Evolutionary conservation across 2,888 invertebrate genomes (phyloP).

Genomic region (Micropterix aruncella): DNA sequence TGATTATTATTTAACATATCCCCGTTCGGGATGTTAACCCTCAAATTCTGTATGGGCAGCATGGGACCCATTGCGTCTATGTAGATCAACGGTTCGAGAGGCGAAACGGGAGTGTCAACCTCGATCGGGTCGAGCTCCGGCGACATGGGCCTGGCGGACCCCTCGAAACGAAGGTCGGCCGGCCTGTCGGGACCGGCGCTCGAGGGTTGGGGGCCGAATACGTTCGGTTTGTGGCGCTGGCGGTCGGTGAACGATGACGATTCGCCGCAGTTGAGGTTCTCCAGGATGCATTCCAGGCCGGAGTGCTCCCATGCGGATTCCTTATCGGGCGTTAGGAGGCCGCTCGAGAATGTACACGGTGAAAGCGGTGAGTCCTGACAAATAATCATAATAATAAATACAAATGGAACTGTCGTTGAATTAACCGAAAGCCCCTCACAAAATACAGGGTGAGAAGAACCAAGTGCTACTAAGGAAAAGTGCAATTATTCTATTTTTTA

Average conservation of each 20-base stretch:
- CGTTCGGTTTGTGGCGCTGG: not conserved
- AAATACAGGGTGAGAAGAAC: no score
- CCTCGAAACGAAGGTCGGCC: constrained; percentile 6
- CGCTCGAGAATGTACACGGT: constrained; percentile 8
- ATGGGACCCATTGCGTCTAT: not conserved
- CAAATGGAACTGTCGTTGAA: no score
- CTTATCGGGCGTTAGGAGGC: constrained; percentile 23
- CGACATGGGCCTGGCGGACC: constrained; percentile 5
- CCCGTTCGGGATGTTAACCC: constrained; percentile 16
- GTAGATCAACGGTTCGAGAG: not conserved
- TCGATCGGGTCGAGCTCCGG: constrained; percentile 2
- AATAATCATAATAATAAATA: no score
- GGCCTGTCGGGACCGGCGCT: constrained; percentile 6
- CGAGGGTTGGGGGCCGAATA: constrained; percentile 3
- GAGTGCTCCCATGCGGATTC: constrained; percentile 22
- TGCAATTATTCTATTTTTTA: no score
- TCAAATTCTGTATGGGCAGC: not conserved
- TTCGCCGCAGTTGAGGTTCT: constrained; percentile 8
- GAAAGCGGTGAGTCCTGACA: not conserved
- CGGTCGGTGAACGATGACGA: constrained; percentile 7
- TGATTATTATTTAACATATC: constrained; percentile 28
- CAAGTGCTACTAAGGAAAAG: no score
- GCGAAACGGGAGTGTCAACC: not conserved
- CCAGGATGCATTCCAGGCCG: constrained; percentile 9
- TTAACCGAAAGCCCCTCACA: no score